Evolutionary conservation across 2,888 invertebrate species (phyloP), one percentile per base, ranked within the genome.

Genomic region (Parnassius smintheus): DNA sequence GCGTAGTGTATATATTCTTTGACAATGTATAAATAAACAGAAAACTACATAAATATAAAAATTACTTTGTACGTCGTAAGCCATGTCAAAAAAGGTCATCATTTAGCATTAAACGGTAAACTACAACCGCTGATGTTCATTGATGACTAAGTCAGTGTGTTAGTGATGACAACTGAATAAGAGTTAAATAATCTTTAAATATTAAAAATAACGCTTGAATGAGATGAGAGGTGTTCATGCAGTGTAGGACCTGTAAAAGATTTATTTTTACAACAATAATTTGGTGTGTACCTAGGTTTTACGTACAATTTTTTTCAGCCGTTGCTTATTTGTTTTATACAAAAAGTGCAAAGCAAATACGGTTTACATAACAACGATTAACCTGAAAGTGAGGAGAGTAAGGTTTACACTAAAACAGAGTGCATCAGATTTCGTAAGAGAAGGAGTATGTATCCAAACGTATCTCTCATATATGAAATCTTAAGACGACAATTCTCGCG

Each of bases 381-480:
- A 18, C 2, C 12, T 50, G 9, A 50, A 45, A 56, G 65, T 51
- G 59, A 54, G 66, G 49, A 62, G 69, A 66, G 69, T 65, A 70
- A 67, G 73, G 72, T 70, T 65, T 61, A 75, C 72, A 74, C 65
- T 59, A 65, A 73, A 62, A 71, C 65, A 70, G 62, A 73, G 76
- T 78, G 77, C 78, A 75, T 71, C 48, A 13, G 25, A 44, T 44
- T 2, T 10, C 9, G 44, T 44, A 8, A 44, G 68, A 72, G 69
- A 57, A 48, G 52, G 68, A 62, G 68, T 65, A 70, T 62, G 69
- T 70, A 71, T 68, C 68, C 70, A 68, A 75, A 80, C 80, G 68
- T 82, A 82, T 81, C 82, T 81, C 79, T 56, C 57, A 61, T 45
- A 44, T 49, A 41, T 41, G 44, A 13, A 13, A 13, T 3, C 11